Evolutionary conservation across 2,888 invertebrate species (phyloP), one percentile per base, ranked within the genome.

Genomic region (Pristionchus arcanus): DNA sequence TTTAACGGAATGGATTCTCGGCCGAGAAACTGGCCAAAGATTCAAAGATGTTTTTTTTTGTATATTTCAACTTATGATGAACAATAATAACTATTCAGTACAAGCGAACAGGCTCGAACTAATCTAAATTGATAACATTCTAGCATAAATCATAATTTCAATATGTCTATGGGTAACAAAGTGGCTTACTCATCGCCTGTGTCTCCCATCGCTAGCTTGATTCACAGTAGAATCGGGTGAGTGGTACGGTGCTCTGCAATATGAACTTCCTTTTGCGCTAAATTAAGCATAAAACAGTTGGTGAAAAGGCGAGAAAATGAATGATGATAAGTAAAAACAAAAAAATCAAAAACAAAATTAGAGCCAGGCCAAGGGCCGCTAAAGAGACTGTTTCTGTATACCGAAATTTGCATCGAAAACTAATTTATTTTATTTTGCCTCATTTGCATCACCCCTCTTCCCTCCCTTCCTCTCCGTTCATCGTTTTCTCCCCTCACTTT

Each of bases 141-240:
- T n/a, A n/a, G n/a, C n/a, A n/a, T 34, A 74, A 19, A 37, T 31
- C 68, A 34, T 15, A 34, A 34, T 5, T 31, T 31, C 74, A 31
- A 37, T 19, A 74, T 66, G 13, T 28, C 28, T n/a, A 66, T 5
- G 5, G n/a, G 28, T 25, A 25, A 15, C n/a, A 28, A 21, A 15
- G 11, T n/a, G 49, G 49, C 77, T 77, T 34, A 77, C 77, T 77
- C 42, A n/a, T 77, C 77, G 42, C 42, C n/a, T 42, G 37, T 42
- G 77, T 77, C 77, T 42, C 25, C 37, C 77, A 77, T 77, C 49
- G 21, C n/a, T 77, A 11, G 42, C 49, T 77, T 77, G 77, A 42
- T n/a, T 37, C 49, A n/a, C 37, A 42, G 5, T 42, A 16, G 19
- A 77, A 77, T 49, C 21, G 37, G 2, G 77, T 1, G 16, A 71